Evolutionary conservation across 2,888 invertebrate species (phyloP), one percentile per base, ranked within the genome.

Genomic region (Coelogynopora nodosa): DNA sequence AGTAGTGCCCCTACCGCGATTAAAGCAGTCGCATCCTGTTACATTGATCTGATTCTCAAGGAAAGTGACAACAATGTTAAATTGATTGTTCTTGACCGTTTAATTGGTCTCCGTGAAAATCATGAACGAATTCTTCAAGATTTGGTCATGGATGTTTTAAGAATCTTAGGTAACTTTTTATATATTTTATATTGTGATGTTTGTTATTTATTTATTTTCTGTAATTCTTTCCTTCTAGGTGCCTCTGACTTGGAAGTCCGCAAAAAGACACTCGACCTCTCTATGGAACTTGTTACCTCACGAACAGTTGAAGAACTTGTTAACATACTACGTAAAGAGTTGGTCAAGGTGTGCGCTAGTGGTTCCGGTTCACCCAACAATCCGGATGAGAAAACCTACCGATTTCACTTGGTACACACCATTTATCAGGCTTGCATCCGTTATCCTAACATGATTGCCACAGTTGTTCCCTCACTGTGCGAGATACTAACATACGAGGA

Each of bases 11-110:
- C 99, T 0, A 97, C 98, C 10, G 98, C 99, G 2, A 95, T 99
- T 88, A 96, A 96, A 93, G 95, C 94, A 31, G 99, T 99, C 0
- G 98, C 98, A 0, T 95, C 95, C 67, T 97, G 98, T 92, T 99
- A 99, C 93, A 98, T 99, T 90, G 99, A 99, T 91, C 93, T 99
- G 89, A 97, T 99, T 88, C 95, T 98, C n/a, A 99, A 98, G 92
- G 99, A 99, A 92, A 97, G 97, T 92, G 99, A 99, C 92, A 99
- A 99, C 93, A 99, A 99, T 93, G 98, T 99, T 23, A 99, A 99
- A 93, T 93, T 99, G 87, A 99, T 99, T 89, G 98, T 99, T 5
- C 93, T 99, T 90, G 98, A 97, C 90, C 94, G 98, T 27, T 93
- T 99, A 88, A 95, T 96, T 89, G 95, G 95, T 0, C 94, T 99